Evolutionary conservation across 2,888 invertebrate genomes (phyloP).

Genomic region (Zygogramma bicolorata): DNA sequence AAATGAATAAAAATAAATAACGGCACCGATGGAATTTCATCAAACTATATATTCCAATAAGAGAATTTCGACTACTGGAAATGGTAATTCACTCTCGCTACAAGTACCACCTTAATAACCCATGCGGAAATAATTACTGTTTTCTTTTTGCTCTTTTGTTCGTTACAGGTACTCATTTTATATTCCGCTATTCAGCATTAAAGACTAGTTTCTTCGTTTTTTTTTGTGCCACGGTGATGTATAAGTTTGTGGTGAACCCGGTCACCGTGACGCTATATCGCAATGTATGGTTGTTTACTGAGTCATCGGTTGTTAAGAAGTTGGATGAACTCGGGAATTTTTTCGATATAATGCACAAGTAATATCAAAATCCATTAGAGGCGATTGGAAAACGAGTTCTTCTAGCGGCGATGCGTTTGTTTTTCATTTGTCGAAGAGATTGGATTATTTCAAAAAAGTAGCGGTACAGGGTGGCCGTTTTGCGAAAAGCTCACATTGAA

Average conservation of each 20-base stretch:
- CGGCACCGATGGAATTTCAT: neutral
- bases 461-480: no score
- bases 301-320: neutral
- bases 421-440: neutral
- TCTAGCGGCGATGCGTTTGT: neutral
- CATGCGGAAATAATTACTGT: slow-evolving; percentile 20
- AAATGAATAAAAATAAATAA: neutral
- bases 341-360: neutral
- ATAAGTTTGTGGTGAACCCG: neutral
- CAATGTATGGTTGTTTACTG: slow-evolving; percentile 1
- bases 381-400: neutral
- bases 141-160: slow-evolving; percentile 18
- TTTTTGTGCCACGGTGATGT: neutral
- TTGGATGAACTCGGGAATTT: neutral
- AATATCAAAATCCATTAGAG: neutral
- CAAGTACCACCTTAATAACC: neutral
- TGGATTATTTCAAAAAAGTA: neutral
- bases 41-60: neutral
- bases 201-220: neutral
- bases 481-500: no score
- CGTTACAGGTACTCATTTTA: slow-evolving; percentile 9
- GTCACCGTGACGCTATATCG: neutral
- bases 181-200: slow-evolving; percentile 9
- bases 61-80: neutral
- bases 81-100: slow-evolving; percentile 2